Base-by-base conservation (phyloP, 2,888 invertebrate genomes). In the Hipparchia sbordonii region DNA sequence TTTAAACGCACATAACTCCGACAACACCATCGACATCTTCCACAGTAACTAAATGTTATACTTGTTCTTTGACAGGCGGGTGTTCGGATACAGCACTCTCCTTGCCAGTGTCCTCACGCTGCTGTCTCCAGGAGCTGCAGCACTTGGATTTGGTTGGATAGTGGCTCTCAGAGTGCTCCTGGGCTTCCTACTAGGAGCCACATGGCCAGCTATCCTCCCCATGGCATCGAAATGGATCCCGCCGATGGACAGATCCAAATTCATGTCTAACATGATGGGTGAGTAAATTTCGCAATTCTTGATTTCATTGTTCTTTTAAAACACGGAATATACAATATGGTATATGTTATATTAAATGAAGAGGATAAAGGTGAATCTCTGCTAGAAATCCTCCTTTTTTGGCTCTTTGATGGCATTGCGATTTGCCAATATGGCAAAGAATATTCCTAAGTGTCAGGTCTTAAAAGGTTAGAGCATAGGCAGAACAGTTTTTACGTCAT, bases 171-270 rank as follows among this genome's bases (percentile, higher is more conserved):
- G 98, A 74, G 95, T 97, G 6, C 79, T 97, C 6, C 95, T 97
- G 46, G 97, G 97, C 68, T 95, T 97, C 81, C 95, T 97, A 85
- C 95, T 97, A 88, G 97, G 98, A 67, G 98, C 97, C 12, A 97
- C 98, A 8, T 99, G 98, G 97, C 99, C 99, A 0, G 97, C 98
- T 6, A 98, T 98, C 83, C 97, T 98, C 74, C 97, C 98, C 5
- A 96, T 99, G 95, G 98, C 98, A 57, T 97, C 98, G 7, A 96
- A 96, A 77, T 99, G 99, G 99, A 97, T 98, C 74, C 98, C 98
- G 7, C 98, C 98, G 10, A 95, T 97, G 94, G 98, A 99, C 86
- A 95, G 98, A 78, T 97, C 98, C 61, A 98, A 98, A 88, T 97
- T 99, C 88, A 97, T 98, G 88, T 97, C 98, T 8, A 97, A 98